These are phyloP conservation scores for Hofmannophila pseudospretella DNA, from an alignment of 2,888 invertebrate genomes.

Conservation along the genomic window DNA sequence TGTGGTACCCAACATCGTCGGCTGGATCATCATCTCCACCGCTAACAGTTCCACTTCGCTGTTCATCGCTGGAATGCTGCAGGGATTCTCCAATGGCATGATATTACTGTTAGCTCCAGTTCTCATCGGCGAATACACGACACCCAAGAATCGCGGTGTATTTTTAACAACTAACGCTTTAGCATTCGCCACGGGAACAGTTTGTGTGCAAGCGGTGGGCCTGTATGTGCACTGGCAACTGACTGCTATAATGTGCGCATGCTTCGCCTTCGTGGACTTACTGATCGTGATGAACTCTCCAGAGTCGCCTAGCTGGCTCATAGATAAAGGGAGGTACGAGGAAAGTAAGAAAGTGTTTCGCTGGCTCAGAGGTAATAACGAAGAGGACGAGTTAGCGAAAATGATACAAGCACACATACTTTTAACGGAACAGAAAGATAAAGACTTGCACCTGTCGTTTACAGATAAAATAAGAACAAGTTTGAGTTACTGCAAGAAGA, in stretches of 20 bases:
- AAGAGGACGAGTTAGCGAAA: conserved; percentile 48
- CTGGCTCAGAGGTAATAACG: conserved; percentile 72
- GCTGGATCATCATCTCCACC: conserved; percentile 66
- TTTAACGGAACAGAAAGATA: conserved; percentile 32
- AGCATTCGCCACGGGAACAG: conserved; percentile 76
- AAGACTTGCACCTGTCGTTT: background rate
- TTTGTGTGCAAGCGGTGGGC: conserved; percentile 78
- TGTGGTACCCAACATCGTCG: conserved; percentile 59
- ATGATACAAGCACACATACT: conserved; percentile 42
- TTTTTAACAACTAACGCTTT: conserved; percentile 78
- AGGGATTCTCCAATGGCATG: conserved; percentile 72
- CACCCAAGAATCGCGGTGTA: conserved; percentile 77
- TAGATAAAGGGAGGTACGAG: conserved; percentile 69
- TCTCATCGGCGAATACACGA: conserved; percentile 73
- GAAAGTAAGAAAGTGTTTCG: conserved; percentile 74
- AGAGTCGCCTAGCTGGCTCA: conserved; percentile 82
- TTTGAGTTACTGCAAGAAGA: background rate
- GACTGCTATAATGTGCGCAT: conserved; percentile 65
- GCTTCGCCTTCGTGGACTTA: conserved; percentile 61
- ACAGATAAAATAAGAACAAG: background rate
- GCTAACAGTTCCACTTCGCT: conserved; percentile 40
- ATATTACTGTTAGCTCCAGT: conserved; percentile 63
- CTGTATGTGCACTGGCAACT: conserved; percentile 74
- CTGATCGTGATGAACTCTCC: conserved; percentile 56
- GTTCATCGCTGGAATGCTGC: conserved; percentile 45